A percentile compares a stretch with the other conserved stretches of the same genome.
phyloP scores from a whole-genome alignment of 2,797 vertebrate genomes.

The Fundulus diaphanus region DNA sequence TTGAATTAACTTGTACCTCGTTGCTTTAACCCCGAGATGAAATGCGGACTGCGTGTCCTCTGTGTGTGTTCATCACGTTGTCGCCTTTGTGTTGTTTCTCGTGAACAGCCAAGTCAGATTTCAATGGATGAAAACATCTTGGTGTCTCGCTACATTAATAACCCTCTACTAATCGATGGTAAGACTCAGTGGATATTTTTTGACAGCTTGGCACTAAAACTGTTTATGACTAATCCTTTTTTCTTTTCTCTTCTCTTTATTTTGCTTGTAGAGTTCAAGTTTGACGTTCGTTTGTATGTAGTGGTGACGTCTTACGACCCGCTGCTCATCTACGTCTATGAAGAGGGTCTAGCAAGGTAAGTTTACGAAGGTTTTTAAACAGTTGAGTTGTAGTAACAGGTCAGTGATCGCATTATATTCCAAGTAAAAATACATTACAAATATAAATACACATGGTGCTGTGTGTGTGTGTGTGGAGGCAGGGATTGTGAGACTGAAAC shows the following conservation, averaged over 20 bases:
- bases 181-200: slow-evolving; percentile 38
- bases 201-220: not conserved
- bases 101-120: slow-evolving; percentile 91
- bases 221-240: not conserved
- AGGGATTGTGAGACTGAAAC: not conserved
- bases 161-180: slow-evolving; percentile 96
- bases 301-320: slow-evolving; percentile 96
- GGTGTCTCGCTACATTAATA: slow-evolving; percentile 94
- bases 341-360: slow-evolving; percentile 96
- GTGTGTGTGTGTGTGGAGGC: not conserved
- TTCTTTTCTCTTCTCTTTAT: slow-evolving; percentile 30
- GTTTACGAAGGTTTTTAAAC: not conserved
- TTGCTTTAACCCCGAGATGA: slow-evolving; percentile 15
- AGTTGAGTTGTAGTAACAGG: not conserved
- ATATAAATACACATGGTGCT: not conserved
- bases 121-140: slow-evolving; percentile 93
- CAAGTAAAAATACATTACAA: not conserved
- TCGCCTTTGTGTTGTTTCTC: slow-evolving; percentile 31
- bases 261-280: slow-evolving; percentile 90
- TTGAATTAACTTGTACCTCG: slow-evolving; percentile 23
- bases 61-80: slow-evolving; percentile 16
- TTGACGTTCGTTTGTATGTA: slow-evolving; percentile 94
- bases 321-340: slow-evolving; percentile 93
- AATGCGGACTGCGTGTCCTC: slow-evolving; percentile 5
- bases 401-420: not conserved